A percentile compares a stretch with the other conserved stretches of the same genome.
Evolutionary conservation across 2,797 vertebrate genomes (phyloP).

Genomic region (Ctenopoma kingsleyae): DNA sequence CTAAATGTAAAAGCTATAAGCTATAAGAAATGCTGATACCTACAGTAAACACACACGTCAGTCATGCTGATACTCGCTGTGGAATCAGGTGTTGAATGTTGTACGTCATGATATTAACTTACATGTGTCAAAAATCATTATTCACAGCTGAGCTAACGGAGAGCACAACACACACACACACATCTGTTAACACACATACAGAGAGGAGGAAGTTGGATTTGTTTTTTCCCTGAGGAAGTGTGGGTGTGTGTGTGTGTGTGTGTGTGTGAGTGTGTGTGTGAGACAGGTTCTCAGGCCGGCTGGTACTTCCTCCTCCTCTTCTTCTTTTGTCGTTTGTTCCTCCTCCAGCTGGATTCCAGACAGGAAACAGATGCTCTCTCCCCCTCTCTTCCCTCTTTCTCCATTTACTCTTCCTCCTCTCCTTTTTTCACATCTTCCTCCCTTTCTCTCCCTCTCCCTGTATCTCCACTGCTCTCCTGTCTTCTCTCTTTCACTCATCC

Average conservation of each 20-base stretch:
- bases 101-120: no score
- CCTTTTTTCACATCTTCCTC: conserved; percentile 7
- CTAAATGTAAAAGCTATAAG: no score
- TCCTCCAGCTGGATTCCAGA: conserved; percentile 84
- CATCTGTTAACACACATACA: conserved; percentile 5
- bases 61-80: no score
- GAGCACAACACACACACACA: neutral
- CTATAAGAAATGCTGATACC: no score
- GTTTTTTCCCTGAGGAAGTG: conserved; percentile 67
- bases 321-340: conserved; percentile 81
- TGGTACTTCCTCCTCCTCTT: conserved; percentile 67
- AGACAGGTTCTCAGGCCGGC: conserved; percentile 71
- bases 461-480: conserved; percentile 6
- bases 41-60: no score
- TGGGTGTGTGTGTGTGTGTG: conserved; percentile 52
- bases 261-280: conserved; percentile 25
- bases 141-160: neutral
- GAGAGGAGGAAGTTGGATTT: conserved; percentile 61
- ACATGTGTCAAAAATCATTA: no score
- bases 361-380: conserved; percentile 93
- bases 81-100: no score
- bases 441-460: conserved; percentile 19
- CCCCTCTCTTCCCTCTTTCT: conserved; percentile 84
- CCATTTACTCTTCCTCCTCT: conserved; percentile 50
- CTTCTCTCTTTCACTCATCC: neutral